Evolutionary conservation across 2,888 invertebrate genomes (phyloP).

Genomic region (Leptinotarsa haldemani): DNA sequence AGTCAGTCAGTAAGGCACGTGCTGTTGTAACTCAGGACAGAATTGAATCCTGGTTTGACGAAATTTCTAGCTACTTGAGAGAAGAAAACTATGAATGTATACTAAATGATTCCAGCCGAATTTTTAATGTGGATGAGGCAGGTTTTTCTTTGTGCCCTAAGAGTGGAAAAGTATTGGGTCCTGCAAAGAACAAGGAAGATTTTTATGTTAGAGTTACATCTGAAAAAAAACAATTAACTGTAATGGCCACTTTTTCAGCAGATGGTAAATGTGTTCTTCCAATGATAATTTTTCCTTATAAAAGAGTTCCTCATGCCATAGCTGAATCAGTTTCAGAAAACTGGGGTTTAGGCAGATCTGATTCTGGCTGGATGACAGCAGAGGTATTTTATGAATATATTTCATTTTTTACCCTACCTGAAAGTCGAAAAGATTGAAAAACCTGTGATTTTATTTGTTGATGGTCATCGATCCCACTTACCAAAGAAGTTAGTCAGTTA

Average conservation of each 20-base stretch:
- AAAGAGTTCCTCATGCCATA: conserved; percentile 28
- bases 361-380: conserved; percentile 38
- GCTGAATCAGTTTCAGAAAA: conserved; percentile 41
- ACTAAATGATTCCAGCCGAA: conserved; percentile 29
- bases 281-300: conserved; percentile 41
- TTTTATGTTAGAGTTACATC: conserved; percentile 42
- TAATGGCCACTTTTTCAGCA: conserved; percentile 42
- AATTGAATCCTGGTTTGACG: background rate
- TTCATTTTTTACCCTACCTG: background rate
- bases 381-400: conserved; percentile 33
- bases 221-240: conserved; percentile 51
- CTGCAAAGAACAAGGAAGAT: conserved; percentile 47
- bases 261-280: conserved; percentile 31
- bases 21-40: background rate
- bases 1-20: conserved; percentile 1
- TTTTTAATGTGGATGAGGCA: conserved; percentile 47
- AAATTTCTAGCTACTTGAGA: conserved; percentile 33
- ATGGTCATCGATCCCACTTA: conserved; percentile 54
- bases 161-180: conserved; percentile 43
- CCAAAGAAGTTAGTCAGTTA: conserved; percentile 41
- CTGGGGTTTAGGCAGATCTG: conserved; percentile 35
- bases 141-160: conserved; percentile 47
- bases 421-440: too few relatives aligned
- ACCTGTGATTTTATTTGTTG: conserved; percentile 43
- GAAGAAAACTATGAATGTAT: conserved; percentile 33